Base-by-base conservation (phyloP, 2,113 vertebrate genomes). In the Trichechus manatus region DNA sequence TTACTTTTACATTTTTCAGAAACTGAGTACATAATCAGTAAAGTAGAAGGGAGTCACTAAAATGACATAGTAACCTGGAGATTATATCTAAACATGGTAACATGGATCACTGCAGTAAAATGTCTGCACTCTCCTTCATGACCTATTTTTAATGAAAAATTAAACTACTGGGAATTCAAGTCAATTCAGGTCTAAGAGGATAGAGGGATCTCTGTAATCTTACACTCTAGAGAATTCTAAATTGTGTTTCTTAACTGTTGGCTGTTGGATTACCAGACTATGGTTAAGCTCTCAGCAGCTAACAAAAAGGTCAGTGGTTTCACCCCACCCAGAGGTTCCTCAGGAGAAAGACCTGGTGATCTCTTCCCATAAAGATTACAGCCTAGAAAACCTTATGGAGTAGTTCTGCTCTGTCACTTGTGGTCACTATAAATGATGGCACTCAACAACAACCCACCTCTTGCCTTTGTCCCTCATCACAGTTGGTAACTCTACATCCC, bases 91-190 rank as follows among this genome's bases (percentile, higher is more conserved):
- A 93, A 93, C 33, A 86, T 20, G 9, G 15, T 53, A 74, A 74
- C 75, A 47, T 50, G 47, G 33, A 74, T 89, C 11, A 75, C 9
- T 80, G 29, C 27, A 87, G 27, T 39, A 53, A 93, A 92, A 70
- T 86, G 22, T 61, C 68, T 87, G 44, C 82, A 88, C 64, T 81
- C 56, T 85, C 33, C 87, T 78, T 77, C 68, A 92, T 92, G 68
- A 86, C n/a, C 78, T 27, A 56, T 77, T 93, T 93, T 87, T 92
- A 82, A 95, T 93, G 50, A 90, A 84, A 94, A 84, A 75, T 83
- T 91, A 87, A 36, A 50, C 17, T 80, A 79, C 8, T 66, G 29
- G 47, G 31, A 27, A 90, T 84, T 93, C 44, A 74, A 33, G 23
- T 56, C 36, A 80, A 74, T 50, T 79, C 15, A 50, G 15, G 6